Evolutionary conservation across 2,888 invertebrate genomes (phyloP).

Genomic region (Lasioglossum leucozonium): DNA sequence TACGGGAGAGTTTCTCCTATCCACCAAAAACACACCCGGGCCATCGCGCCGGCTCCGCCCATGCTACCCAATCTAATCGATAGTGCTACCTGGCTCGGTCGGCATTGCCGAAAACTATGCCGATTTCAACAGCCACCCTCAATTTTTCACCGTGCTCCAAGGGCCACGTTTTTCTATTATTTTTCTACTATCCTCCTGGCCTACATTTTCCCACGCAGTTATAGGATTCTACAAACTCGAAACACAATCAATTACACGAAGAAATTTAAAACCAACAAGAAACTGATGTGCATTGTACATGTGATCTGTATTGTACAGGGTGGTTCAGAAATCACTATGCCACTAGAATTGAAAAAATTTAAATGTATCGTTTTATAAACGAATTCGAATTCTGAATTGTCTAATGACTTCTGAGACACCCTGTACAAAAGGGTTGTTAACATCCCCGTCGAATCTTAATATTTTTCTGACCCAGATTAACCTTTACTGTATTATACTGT

Average conservation of each 20-base stretch:
- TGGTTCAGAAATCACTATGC: background rate
- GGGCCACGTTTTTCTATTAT: background rate
- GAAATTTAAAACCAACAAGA: background rate
- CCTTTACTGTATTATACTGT: too few species aligned
- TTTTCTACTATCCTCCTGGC: background rate
- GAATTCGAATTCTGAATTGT: background rate
- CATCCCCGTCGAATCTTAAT: background rate
- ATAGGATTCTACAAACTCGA: background rate
- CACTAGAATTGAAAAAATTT: too few species aligned
- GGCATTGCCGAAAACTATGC: slow-evolving; percentile 18
- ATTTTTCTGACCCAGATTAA: background rate
- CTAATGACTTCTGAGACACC: background rate
- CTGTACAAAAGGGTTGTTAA: background rate
- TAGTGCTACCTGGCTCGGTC: slow-evolving; percentile 30
- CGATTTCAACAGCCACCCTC: background rate
- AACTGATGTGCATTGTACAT: background rate
- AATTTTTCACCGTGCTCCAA: background rate
- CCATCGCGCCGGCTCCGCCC: slow-evolving; percentile 62
- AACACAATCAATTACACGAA: background rate
- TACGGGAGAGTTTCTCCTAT: slow-evolving; percentile 9
- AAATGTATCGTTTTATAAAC: too few species aligned
- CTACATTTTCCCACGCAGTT: background rate
- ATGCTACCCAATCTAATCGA: slow-evolving; percentile 42
- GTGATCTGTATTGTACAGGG: background rate
- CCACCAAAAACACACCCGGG: slow-evolving; percentile 45